Conservation (phyloP, 2,797 vertebrate species). For the Chromis chromis region DNA sequence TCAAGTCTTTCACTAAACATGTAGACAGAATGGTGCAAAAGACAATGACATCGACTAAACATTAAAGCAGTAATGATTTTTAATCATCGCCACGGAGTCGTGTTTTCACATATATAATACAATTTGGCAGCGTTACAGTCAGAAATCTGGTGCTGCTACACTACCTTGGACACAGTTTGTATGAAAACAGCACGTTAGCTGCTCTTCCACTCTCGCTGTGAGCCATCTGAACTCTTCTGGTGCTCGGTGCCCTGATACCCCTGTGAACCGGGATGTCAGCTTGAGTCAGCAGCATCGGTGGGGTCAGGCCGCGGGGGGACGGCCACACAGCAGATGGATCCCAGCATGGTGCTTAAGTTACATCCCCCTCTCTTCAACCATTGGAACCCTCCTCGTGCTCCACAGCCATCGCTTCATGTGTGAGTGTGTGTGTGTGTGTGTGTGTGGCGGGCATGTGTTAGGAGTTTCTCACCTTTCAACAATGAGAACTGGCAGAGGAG, state of each 20-base stretch:
- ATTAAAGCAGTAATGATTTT: background rate
- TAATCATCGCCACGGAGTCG: background rate
- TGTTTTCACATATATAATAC: background rate
- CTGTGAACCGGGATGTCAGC: conserved; percentile 58
- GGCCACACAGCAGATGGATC: conserved; percentile 73
- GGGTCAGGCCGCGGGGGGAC: conserved; percentile 54
- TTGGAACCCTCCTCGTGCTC: conserved; percentile 32
- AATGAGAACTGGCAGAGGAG: conserved; percentile 56
- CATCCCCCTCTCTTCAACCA: conserved; percentile 56
- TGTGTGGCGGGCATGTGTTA: conserved; percentile 33
- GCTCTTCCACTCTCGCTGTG: conserved; percentile 50
- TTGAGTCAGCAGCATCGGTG: conserved; percentile 59
- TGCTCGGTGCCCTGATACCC: conserved; percentile 32
- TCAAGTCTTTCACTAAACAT: conserved; percentile 18
- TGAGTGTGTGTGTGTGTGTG: conserved; percentile 1
- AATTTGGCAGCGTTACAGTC: conserved; percentile 1
- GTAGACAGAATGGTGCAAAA: background rate
- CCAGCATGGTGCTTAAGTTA: conserved; percentile 64
- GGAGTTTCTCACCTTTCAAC: conserved; percentile 68
- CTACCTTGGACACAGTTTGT: conserved; percentile 18
- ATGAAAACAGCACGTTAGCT: conserved; percentile 30
- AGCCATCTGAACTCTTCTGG: conserved; percentile 64
- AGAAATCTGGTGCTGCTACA: background rate
- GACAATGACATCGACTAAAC: background rate
- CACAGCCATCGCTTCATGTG: conserved; percentile 40